A percentile compares a stretch with the other conserved stretches of the same genome.
Conservation (phyloP, 1,140 invertebrate species). For the Ostrea denselamellosa region DNA sequence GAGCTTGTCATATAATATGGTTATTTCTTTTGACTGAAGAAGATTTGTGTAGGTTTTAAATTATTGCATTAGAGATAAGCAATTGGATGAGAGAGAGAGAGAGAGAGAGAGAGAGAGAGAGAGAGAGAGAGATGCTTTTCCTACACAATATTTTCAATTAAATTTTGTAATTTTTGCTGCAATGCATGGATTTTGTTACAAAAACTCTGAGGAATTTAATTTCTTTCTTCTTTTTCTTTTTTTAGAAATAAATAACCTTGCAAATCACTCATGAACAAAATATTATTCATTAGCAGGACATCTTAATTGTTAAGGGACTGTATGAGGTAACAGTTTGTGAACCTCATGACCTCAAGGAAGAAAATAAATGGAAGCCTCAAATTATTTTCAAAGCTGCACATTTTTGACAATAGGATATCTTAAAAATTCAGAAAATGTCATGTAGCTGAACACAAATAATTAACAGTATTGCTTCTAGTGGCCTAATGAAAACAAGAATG, state of each 20-base stretch:
- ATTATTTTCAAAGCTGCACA: not conserved
- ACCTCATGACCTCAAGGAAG: too few species aligned
- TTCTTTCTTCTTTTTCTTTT: too few species aligned
- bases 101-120: not conserved
- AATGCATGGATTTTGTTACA: too few species aligned
- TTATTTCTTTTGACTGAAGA: constrained; percentile 9
- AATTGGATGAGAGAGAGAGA: not conserved
- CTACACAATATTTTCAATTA: not conserved
- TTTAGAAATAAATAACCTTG: too few species aligned
- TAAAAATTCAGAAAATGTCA: not conserved
- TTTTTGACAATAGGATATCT: constrained; percentile 2
- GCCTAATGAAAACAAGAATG: not conserved
- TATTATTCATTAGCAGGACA: too few species aligned
- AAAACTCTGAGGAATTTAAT: too few species aligned
- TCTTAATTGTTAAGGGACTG: too few species aligned
- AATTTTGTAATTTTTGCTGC: too few species aligned
- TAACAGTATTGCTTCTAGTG: not conserved
- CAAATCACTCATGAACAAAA: too few species aligned
- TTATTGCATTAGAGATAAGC: not conserved
- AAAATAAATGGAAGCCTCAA: not conserved
- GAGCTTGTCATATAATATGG: not conserved
- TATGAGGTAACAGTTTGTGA: too few species aligned
- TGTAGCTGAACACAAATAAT: not conserved
- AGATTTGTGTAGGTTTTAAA: not conserved
- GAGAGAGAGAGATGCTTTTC: not conserved